Base-by-base conservation (phyloP, 2,888 invertebrate species). In the Lasioglossum marginatum region DNA sequence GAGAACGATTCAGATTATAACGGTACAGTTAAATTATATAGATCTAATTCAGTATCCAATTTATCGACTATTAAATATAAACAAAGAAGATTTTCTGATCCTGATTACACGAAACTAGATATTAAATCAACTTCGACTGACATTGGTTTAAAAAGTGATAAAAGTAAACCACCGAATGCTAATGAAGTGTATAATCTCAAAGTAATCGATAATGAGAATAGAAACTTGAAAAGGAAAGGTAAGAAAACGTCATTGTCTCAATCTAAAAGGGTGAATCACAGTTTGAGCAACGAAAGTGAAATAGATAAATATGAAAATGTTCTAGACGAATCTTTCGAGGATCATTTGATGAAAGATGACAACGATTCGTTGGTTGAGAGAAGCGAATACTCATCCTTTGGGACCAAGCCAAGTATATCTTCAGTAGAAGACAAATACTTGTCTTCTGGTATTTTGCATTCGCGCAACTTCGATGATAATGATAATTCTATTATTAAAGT, bases 401-500 rank as follows among this genome's bases (percentile, higher is more conserved):
- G 12, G 27, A 77, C 71, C 45, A 81, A 84, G 27, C 87, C 79
- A 40, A 81, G 43, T 45, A 45, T 57, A 19, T 71, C 63, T 73
- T 43, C 14, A 27, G 12, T 73, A 68, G 81, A 77, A n/a, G 73
- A 78, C 34, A 81, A 81, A 43, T 43, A 72, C 52, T 40, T 77
- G 34, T 63, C 60, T 8, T 74, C 81, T 72, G 57, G 27, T 34
- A 63, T 52, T 23, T 19, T 23, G 16, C 27, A 12, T 68, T 77
- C 72, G n/a, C 43, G 60, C 43, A 79, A 71, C 74, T 83, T 81
- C 10, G 81, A 73, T 14, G 79, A 87, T 60, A 87, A 75, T 31
- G 87, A 87, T 8, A 85, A 87, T 81, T 91, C 92, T 10, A 92
- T 94, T 23, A 95, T 95, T 66, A 93, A 94, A 81, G 87, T 94